A percentile compares a stretch with the other conserved stretches of the same genome.
Evolutionary conservation across 1,140 invertebrate species (phyloP).

Genomic region (Platyscapa corneri): DNA sequence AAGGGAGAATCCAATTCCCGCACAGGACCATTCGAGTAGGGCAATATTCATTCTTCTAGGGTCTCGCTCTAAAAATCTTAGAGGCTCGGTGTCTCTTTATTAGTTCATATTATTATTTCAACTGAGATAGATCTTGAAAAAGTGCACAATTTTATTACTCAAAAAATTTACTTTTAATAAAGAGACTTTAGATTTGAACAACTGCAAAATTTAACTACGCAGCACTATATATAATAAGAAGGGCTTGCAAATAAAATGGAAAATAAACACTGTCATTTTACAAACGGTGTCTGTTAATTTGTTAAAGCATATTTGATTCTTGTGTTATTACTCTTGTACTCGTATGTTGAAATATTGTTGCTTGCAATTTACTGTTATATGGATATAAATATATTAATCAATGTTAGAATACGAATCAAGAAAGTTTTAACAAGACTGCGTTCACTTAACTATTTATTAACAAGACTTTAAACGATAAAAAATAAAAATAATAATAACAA

Average conservation of each 20-base stretch:
- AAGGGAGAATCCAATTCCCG: constrained; percentile 8
- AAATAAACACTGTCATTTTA: constrained; percentile 11
- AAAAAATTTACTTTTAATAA: constrained; percentile 19
- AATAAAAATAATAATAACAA: constrained; percentile 1
- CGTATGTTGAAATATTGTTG: neutral
- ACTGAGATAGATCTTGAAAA: neutral
- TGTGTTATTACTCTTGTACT: neutral
- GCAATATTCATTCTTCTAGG: constrained; percentile 26
- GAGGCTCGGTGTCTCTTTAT: constrained; percentile 21
- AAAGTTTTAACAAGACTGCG: neutral
- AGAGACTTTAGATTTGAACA: constrained; percentile 58
- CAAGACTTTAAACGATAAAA: neutral
- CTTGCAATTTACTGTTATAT: neutral
- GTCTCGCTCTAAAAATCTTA: constrained; percentile 10
- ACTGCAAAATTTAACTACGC: constrained; percentile 66
- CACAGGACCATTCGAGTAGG: neutral
- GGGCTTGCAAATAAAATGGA: constrained; percentile 13
- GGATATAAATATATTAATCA: neutral
- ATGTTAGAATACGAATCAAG: neutral
- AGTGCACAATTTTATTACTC: neutral
- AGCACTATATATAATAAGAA: constrained; percentile 66
- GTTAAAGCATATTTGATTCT: neutral
- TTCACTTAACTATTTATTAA: neutral
- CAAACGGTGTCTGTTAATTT: neutral
- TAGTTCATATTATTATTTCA: neutral